Base-by-base conservation (phyloP, 2,888 invertebrate species). In the Ptilodon capucinus region DNA sequence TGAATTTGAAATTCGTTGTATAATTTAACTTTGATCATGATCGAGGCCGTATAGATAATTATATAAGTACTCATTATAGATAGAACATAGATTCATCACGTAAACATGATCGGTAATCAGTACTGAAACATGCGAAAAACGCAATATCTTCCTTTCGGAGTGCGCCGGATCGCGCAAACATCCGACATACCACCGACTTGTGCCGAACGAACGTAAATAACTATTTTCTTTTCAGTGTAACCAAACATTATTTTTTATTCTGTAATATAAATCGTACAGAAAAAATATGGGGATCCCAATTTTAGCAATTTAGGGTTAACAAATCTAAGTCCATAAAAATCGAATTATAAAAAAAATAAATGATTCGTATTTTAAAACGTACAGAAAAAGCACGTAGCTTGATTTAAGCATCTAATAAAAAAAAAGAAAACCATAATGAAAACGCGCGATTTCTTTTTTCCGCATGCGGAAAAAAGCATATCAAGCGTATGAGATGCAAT, bases 81-180 rank as follows among this genome's bases (percentile, higher is more conserved):
- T 32, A 36, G 17, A 55, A 57, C 51, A 51, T 57, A 51, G 47
- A 34, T 55, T 43, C 39, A 50, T 17, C 48, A 56, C 46, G 50
- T 54, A 25, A 59, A 58, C 48, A 36, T 55, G 60, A 57, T 55
- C 54, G 30, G 39, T 42, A 44, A 28, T 34, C 52, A 50, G 43
- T 50, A 54, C 38, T 53, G 58, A 79, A 70, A 66, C 69, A 84
- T 73, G 77, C 71, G 54, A 83, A 80, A 74, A 74, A 77, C 77
- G 81, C 76, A 73, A 62, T 55, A 48, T 64, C 68, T 78, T 79
- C 81, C 78, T 80, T 70, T 68, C 60, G 57, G 57, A 56, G 44
- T 40, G 45, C 64, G 53, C 30, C 50, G 79, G 78, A 71, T 76
- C 74, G 80, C 64, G 60, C 67, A 85, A 88, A 88, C 88, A 88